Evolutionary conservation across 1,140 invertebrate species (phyloP), one percentile per base, ranked within the genome.

Genomic region (Psix sp.): DNA sequence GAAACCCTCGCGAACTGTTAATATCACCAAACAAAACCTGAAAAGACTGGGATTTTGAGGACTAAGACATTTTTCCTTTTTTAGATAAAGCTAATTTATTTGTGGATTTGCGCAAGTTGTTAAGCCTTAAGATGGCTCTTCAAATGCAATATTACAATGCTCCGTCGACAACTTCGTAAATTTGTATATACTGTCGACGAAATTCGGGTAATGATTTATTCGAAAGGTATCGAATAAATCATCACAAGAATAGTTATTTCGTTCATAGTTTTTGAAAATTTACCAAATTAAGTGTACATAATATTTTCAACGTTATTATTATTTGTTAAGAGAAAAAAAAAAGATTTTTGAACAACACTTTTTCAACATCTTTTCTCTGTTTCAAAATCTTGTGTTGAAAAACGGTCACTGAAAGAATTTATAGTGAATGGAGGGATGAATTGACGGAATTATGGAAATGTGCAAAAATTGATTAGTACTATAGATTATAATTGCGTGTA

Each of bases 41-140:
- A 87, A 87, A 40, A 78, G 86, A 42, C 54, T 88, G 11, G 86
- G 85, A 6, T 84, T 88, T 26, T 88, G 60, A 77, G 13, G 1
- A 13, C 16, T 24, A 7, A 3, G n/a, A 20, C 10, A 10, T 15
- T 38, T 38, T 38, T 2, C n/a, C 16, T 15, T 14, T 15, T 38
- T 15, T 38, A 16, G 13, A 15, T 5, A 11, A 15, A 38, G 14
- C 5, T 38, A 16, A 5, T 13, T 7, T 3, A 16, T 38, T 13
- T 38, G 5, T 4, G n/a, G 31, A 11, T 33, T 33, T 33, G n/a
- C 4, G 3, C 31, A 11, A 6, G 10, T 33, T 33, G 3, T 6
- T 11, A n/a, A 11, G 10, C n/a, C 2, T 5, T 6, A 6, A 33
- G 3, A 33, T 33, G 31, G 11, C 10, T 35, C 33, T 21, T 9